Evolutionary conservation across 2,113 vertebrate genomes (phyloP).

Genomic region (Phalacrocorax pelagicus): DNA sequence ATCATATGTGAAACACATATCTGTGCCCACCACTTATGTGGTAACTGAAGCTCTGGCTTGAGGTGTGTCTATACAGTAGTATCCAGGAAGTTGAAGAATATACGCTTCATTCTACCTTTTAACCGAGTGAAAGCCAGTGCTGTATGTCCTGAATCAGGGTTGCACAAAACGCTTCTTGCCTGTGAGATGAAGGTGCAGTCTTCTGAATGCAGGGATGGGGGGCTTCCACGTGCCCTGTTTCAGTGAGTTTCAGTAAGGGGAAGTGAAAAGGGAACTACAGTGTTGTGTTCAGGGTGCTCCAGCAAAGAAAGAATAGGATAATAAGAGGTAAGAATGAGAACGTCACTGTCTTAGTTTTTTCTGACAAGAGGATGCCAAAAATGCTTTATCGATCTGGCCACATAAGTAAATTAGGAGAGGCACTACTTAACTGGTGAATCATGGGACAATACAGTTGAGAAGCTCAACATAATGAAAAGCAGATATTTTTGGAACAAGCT

Average conservation of each 20-base stretch:
- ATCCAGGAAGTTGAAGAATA: not conserved
- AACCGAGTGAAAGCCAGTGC: not conserved
- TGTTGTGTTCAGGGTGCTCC: not conserved
- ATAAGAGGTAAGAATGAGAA: not conserved
- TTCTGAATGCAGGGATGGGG: not conserved
- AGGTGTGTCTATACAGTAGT: not conserved
- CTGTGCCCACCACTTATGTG: accelerated
- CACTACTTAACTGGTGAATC: not conserved
- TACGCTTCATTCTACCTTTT: not conserved
- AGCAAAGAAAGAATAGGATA: not conserved
- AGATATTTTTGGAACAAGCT: not conserved
- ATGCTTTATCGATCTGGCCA: not conserved
- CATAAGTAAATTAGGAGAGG: not conserved
- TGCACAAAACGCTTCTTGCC: not conserved
- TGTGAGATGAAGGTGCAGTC: not conserved
- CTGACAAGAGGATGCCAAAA: not conserved
- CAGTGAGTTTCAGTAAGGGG: not conserved
- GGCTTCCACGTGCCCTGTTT: accelerated
- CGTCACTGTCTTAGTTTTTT: not conserved
- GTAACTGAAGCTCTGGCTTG: not conserved
- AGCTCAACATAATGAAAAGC: not conserved
- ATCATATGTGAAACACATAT: not conserved
- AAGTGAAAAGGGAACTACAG: not conserved
- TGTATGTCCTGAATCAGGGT: not conserved
- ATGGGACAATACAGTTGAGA: not conserved